Base-by-base conservation (phyloP, 2,797 vertebrate genomes). In the Nothura maculosa region DNA sequence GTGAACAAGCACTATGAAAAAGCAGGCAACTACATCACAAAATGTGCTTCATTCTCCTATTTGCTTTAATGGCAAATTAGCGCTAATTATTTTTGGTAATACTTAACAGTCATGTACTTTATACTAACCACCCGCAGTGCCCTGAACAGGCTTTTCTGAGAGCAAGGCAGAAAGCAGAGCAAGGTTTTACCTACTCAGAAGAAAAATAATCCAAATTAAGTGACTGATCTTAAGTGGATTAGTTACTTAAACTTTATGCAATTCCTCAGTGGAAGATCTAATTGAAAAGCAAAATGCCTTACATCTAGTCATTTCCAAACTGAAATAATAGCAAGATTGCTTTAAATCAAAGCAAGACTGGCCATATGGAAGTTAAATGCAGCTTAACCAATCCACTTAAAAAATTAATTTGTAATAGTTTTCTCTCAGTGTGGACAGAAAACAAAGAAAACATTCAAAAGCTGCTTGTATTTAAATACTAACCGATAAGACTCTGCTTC, bases 171-270 rank as follows among this genome's bases (percentile, higher is more conserved):
- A 52, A 50, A 82, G 64, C 40, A 45, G 48, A 6, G 14, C 45
- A 17, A 22, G 4, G 54, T n/a, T 69, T 72, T 85, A 78, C 75
- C 76, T 70, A 27, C 79, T 75, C 32, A 38, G 73, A 81, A 82
- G 68, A 80, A 75, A 82, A 87, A 72, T 34, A 75, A 60, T 62
- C 79, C 67, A 77, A 94, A 94, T 85, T 91, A 87, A 95, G 81
- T 75, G 81, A 80, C 52, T 93, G 89, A 54, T 84, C 90, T 76
- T 80, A 96, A 96, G 75, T 93, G 57, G 84, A 96, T 96, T 90
- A 90, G 75, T 70, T 94, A 79, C 92, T 70, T 94, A 79, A 93
- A 92, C 81, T 72, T 61, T 57, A 67, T 90, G 90, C 84, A 57
- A 77, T 58, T 43, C 61, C 61, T 82, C 90, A 87, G 81, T 74